These are phyloP conservation scores for Barbus barbus DNA, from an alignment of 2,113 vertebrate species.

Conservation along the genomic window DNA sequence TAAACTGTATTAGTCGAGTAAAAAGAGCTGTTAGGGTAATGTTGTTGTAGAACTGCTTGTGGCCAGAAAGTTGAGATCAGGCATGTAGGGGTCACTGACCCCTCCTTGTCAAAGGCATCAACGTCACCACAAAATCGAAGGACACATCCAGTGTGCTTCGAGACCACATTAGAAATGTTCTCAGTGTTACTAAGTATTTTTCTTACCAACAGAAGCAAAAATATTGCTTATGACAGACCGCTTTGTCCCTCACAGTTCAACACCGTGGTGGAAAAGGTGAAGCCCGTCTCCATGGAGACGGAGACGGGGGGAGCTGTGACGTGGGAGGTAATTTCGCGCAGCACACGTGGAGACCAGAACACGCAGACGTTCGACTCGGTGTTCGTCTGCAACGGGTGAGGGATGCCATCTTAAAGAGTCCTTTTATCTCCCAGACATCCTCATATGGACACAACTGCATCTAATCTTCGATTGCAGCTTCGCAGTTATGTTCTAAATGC, in stretches of 20 bases:
- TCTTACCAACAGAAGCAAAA: slow-evolving; percentile 48
- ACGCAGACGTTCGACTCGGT: slow-evolving; percentile 69
- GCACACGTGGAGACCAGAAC: slow-evolving; percentile 55
- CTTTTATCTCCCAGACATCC: slow-evolving; percentile 33
- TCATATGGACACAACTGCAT: slow-evolving; percentile 39
- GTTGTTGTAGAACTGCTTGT: not conserved
- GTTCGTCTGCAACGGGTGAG: slow-evolving; percentile 74
- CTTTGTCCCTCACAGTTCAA: slow-evolving; percentile 65
- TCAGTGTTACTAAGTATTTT: slow-evolving; percentile 26
- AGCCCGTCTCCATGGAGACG: slow-evolving; percentile 58
- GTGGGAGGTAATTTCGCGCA: slow-evolving; percentile 70
- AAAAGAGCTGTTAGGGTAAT: not conserved
- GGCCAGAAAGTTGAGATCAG: not conserved
- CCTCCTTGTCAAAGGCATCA: slow-evolving; percentile 19
- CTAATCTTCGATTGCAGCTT: slow-evolving; percentile 24
- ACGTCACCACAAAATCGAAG: slow-evolving; percentile 33
- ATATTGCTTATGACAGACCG: slow-evolving; percentile 51
- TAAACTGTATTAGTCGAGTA: not conserved
- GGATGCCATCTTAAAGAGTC: slow-evolving; percentile 33
- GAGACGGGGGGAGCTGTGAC: slow-evolving; percentile 40
- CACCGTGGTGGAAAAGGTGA: slow-evolving; percentile 66
- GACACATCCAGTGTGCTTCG: slow-evolving; percentile 1
- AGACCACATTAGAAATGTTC: slow-evolving; percentile 37
- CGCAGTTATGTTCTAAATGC: slow-evolving; percentile 7
- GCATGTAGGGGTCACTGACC: slow-evolving; percentile 6